phyloP scores from a whole-genome alignment of 2,797 vertebrate species.

The Takifugu ocellatus region DNA sequence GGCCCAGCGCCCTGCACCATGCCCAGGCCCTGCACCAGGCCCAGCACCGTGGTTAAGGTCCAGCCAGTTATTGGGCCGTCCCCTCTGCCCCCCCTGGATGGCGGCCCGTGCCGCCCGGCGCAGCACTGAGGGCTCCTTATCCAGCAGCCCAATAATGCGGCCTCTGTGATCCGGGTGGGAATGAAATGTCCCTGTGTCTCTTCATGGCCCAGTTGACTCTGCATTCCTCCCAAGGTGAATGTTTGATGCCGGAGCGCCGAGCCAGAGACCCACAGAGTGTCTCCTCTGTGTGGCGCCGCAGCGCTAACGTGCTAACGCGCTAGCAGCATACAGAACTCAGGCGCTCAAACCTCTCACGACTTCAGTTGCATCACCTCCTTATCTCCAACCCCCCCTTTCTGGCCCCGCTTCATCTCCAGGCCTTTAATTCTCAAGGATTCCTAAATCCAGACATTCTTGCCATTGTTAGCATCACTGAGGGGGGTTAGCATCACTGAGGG shows the following conservation, averaged over 20 bases:
- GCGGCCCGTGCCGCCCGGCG: conserved; percentile 55
- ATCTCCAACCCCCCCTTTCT: neutral
- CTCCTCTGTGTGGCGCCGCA: conserved; percentile 51
- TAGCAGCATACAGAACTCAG: no score
- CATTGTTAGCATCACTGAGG: conserved; percentile 8
- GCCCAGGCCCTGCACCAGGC: no score
- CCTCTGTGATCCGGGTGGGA: conserved; percentile 67
- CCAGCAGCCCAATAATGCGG: conserved; percentile 68
- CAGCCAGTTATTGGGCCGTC: no score
- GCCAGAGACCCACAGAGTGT: conserved; percentile 72
- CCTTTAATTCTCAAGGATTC: conserved; percentile 7
- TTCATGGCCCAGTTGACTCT: conserved; percentile 70
- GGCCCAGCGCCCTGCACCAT: no score
- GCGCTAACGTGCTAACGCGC: no score
- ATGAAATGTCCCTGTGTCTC: conserved; percentile 77
- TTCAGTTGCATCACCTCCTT: no score
- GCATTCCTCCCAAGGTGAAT: conserved; percentile 73
- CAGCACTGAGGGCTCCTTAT: conserved; percentile 71
- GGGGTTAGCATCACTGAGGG: no score
- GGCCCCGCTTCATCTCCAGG: neutral
- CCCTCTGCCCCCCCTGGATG: conserved; percentile 41
- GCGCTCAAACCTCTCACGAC: no score
- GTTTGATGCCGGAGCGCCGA: conserved; percentile 64
- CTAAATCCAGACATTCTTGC: conserved; percentile 5
- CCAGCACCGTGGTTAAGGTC: no score